These are phyloP conservation scores for Enhydra lutris DNA, from an alignment of 2,113 vertebrate species.

Conservation along the genomic window DNA sequence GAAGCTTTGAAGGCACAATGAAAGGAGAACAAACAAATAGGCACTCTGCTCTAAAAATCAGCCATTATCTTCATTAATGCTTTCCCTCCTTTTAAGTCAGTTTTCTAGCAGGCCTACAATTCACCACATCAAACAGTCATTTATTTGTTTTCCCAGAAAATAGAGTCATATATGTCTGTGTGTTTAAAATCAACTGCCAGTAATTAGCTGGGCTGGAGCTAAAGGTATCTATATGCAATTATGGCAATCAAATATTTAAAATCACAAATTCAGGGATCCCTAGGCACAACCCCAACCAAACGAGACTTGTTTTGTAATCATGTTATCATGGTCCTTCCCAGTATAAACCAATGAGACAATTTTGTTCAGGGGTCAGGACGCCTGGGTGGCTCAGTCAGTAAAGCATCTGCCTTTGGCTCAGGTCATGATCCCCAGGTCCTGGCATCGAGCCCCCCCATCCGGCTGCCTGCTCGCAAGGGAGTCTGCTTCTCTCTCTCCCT, in stretches of 20 bases:
- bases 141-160: background rate
- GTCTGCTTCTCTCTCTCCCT: background rate
- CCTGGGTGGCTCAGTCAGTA: background rate
- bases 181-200: constrained; percentile 34
- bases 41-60: constrained; percentile 68
- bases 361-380: background rate
- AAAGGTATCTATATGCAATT: constrained; percentile 16
- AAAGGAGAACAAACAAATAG: constrained; percentile 69
- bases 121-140: constrained; percentile 12
- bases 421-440: background rate
- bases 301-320: constrained; percentile 37
- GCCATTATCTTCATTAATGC: constrained; percentile 65
- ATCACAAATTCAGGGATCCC: background rate
- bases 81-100: constrained; percentile 61
- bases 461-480: background rate
- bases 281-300: background rate
- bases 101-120: constrained; percentile 59
- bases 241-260: constrained; percentile 29
- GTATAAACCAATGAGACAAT: background rate
- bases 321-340: background rate
- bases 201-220: constrained; percentile 8
- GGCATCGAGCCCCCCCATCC: background rate
- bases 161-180: background rate
- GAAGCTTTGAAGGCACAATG: constrained; percentile 63
- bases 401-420: background rate